phyloP scores from a whole-genome alignment of 2,888 invertebrate genomes.

The Pimpla rufipes region DNA sequence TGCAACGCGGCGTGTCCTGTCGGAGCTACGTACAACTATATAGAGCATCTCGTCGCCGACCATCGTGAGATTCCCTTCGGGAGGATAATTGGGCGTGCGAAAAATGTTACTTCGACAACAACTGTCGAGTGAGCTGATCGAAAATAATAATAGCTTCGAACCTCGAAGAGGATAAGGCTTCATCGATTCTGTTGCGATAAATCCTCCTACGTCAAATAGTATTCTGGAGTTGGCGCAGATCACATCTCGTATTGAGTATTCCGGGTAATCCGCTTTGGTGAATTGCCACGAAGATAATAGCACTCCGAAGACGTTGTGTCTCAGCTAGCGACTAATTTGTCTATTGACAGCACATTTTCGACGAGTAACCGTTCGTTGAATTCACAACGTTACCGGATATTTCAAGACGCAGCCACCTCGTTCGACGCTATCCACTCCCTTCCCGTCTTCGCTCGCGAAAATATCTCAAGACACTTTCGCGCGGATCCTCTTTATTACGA shows the following conservation, averaged over 20 bases:
- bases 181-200: background rate
- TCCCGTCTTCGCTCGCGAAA: constrained; percentile 49
- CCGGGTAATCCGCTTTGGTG: background rate
- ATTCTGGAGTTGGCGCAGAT: background rate
- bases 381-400: background rate
- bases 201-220: background rate
- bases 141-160: too few species aligned
- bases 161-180: too few species aligned
- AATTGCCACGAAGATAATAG: background rate
- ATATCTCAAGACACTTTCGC: constrained; percentile 63
- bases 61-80: constrained; percentile 73
- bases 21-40: constrained; percentile 35
- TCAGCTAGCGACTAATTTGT: background rate
- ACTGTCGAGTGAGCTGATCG: too few species aligned
- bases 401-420: constrained; percentile 28
- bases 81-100: constrained; percentile 74
- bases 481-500: constrained; percentile 77
- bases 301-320: background rate
- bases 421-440: constrained; percentile 47
- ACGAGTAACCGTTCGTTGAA: constrained; percentile 42
- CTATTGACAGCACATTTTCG: constrained; percentile 12
- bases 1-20: constrained; percentile 64
- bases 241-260: background rate
- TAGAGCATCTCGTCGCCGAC: constrained; percentile 34
- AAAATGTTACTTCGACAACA: constrained; percentile 67